These are phyloP conservation scores for Meloidogyne hapla DNA, from an alignment of 1,140 invertebrate genomes.

Conservation along the genomic window DNA sequence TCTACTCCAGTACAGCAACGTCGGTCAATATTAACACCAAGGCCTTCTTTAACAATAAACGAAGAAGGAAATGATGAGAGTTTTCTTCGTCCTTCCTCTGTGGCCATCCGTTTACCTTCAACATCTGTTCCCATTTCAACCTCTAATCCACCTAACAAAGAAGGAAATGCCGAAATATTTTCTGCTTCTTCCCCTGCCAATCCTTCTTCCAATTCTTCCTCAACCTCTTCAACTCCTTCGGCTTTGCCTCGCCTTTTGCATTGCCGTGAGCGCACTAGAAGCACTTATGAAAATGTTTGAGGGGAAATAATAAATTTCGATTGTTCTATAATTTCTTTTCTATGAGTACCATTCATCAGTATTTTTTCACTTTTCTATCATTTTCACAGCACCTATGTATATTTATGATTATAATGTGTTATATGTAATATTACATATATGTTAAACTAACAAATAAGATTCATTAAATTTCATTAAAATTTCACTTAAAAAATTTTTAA, in stretches of 20 bases:
- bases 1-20: slow-evolving; percentile 17
- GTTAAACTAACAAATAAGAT: too few relatives aligned
- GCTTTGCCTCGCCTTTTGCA: background rate
- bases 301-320: background rate
- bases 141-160: background rate
- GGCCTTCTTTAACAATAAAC: background rate
- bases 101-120: background rate
- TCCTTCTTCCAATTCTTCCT: background rate
- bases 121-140: background rate
- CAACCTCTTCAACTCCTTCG: background rate
- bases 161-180: background rate
- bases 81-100: background rate
- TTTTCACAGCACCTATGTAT: too few relatives aligned
- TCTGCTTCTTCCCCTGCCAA: background rate
- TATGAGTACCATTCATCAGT: too few relatives aligned
- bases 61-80: background rate
- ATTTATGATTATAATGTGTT: too few relatives aligned
- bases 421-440: too few relatives aligned
- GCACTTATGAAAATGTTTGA: slow-evolving; percentile 24
- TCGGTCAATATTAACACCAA: slow-evolving; percentile 5
- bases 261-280: slow-evolving; percentile 3
- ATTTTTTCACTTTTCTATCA: too few relatives aligned
- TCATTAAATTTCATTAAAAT: too few relatives aligned
- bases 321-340: background rate
- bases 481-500: too few relatives aligned